Evolutionary conservation across 2,797 vertebrate species (phyloP).

Genomic region (Moxostoma hubbsi): DNA sequence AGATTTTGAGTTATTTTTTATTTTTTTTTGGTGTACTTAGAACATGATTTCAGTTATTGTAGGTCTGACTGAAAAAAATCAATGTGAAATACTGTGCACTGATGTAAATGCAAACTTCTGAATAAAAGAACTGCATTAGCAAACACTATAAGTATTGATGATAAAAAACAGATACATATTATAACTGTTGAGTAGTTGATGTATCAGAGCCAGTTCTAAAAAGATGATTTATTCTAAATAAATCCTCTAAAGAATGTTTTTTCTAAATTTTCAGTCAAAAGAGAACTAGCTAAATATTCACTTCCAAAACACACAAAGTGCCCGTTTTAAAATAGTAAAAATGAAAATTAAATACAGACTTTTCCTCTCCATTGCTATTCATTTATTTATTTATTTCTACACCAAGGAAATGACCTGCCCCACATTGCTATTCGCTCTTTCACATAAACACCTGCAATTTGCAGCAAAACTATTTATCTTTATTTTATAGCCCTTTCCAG

Average conservation of each 20-base stretch:
- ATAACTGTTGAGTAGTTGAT: not conserved
- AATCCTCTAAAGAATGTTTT: no score
- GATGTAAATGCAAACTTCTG: not conserved
- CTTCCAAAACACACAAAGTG: not conserved
- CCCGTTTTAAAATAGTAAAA: not conserved
- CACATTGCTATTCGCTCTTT: conserved; percentile 20
- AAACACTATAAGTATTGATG: not conserved
- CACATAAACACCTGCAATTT: conserved; percentile 23
- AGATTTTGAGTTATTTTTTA: conserved; percentile 35
- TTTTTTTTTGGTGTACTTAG: conserved; percentile 4
- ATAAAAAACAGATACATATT: not conserved
- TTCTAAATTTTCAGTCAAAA: no score
- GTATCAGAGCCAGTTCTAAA: no score
- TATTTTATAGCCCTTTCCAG: conserved; percentile 40
- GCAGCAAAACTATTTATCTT: conserved; percentile 46
- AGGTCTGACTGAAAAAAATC: not conserved
- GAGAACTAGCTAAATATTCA: no score
- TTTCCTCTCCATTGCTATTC: not conserved
- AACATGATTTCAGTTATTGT: not conserved
- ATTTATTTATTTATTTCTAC: not conserved
- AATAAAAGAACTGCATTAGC: not conserved
- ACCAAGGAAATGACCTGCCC: conserved; percentile 12
- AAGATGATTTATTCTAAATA: no score
- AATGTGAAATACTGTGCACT: not conserved
- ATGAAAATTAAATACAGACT: not conserved